Base-by-base conservation (phyloP, 1,140 invertebrate species). In the Cardiocondyla obscurior region DNA sequence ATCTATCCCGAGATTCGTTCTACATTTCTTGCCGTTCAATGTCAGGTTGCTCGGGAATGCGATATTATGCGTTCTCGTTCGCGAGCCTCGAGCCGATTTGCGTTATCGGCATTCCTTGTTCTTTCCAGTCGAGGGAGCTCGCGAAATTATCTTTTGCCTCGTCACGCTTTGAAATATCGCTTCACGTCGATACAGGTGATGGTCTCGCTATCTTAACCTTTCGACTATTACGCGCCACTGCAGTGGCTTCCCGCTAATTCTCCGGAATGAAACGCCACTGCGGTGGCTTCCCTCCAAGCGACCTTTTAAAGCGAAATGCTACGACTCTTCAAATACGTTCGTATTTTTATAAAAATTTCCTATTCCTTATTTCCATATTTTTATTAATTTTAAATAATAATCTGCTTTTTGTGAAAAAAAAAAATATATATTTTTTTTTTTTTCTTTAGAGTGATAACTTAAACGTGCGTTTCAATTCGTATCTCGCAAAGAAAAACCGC, bases 1-100 rank as follows among this genome's bases (percentile, higher is more conserved):
- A 57, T 19, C 33, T 22, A 57, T 72, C 3, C 22, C 16, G n/a
- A 8, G 19, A 72, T 53, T 72, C 39, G 19, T 3, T 72, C 33
- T 70, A 36, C 30, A 10, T 22, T 53, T 60, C 42, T 19, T 30
- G 28, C 2, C 8, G 19, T 65, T 82, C 57, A 42, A 55, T 49
- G 44, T 44, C 8, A n/a, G 46, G 51, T 65, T 65, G 42, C 36
- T 39, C 4, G 22, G 57, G 25, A 44, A 49, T 74, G 69, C 49
- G 19, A 57, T 51, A 44, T 30, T 84, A 74, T 82, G n/a, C 76
- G 69, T 39, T 84, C 65, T 74, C 67, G 64, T 49, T 49, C 49
- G n/a, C n/a, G 22, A 46, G 55, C 19, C 33, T 14, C 42, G 55
- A 82, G 39, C 55, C 39, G 46, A 73, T 82, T 64, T 65, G 42